Conservation (phyloP, 2,113 vertebrate species). For the Cottus gobio region DNA sequence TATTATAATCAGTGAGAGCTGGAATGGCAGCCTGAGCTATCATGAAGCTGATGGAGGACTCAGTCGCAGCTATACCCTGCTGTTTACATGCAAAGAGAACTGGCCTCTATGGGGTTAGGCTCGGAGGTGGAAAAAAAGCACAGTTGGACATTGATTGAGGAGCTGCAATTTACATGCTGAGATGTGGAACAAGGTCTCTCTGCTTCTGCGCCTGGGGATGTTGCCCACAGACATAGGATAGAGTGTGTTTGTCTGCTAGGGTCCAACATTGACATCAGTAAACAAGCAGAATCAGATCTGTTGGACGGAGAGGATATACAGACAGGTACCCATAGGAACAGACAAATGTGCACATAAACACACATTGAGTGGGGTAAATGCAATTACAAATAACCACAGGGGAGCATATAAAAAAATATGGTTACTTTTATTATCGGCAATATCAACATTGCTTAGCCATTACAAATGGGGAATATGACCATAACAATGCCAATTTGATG, state of each 20-base stretch:
- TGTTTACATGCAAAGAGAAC: conserved; percentile 54
- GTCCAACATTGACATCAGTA: conserved; percentile 13
- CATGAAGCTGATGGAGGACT: conserved; percentile 27
- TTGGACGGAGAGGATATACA: conserved; percentile 13
- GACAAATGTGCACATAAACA: conserved; percentile 13
- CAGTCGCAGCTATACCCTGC: conserved; percentile 39
- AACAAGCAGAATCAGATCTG: conserved; percentile 6
- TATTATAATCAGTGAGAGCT: conserved; percentile 54
- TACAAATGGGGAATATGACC: conserved; percentile 53
- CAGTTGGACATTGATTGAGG: conserved; percentile 71
- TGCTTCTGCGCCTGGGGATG: conserved; percentile 25
- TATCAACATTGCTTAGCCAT: conserved; percentile 52
- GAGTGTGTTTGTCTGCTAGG: conserved; percentile 9
- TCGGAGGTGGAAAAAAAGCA: conserved; percentile 36
- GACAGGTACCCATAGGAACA: conserved; percentile 21
- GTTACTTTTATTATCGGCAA: conserved; percentile 43
- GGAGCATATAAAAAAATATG: conserved; percentile 37
- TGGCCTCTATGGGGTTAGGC: conserved; percentile 21
- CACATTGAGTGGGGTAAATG: conserved; percentile 26
- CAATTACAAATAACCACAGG: conserved; percentile 57
- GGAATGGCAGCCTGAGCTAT: conserved; percentile 25
- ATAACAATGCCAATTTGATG: conserved; percentile 35
- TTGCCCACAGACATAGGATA: conserved; percentile 1
- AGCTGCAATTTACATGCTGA: conserved; percentile 62
- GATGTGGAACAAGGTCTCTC: conserved; percentile 36